phyloP scores from a whole-genome alignment of 2,113 vertebrate genomes.

The Hippocampus barbouri region DNA sequence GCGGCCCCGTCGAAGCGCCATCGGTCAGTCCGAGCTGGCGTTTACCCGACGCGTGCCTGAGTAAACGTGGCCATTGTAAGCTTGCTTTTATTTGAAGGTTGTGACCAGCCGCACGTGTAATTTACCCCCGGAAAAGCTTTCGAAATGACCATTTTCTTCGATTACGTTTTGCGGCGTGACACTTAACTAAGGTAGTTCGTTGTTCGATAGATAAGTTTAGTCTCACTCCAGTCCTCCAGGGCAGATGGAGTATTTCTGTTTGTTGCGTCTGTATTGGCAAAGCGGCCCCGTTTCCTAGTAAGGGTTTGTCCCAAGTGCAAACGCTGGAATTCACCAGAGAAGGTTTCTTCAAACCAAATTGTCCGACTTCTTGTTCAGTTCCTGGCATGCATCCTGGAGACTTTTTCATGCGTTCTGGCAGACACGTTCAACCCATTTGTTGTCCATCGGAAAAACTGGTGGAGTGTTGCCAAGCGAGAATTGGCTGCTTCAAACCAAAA shows the following conservation, averaged over 20 bases:
- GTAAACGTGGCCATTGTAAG: conserved; percentile 43
- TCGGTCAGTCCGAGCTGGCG: conserved; percentile 36
- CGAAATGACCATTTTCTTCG: not conserved
- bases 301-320: too few relatives aligned
- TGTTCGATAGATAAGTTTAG: not conserved
- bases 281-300: too few relatives aligned
- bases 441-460: too few relatives aligned
- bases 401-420: too few relatives aligned
- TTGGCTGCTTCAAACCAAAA: too few relatives aligned
- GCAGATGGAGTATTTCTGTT: not conserved
- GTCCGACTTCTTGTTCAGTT: too few relatives aligned
- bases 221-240: not conserved
- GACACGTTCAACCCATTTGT: too few relatives aligned
- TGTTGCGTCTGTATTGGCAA: not conserved
- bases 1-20: conserved; percentile 15
- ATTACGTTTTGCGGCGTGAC: not conserved
- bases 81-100: conserved; percentile 28
- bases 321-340: too few relatives aligned
- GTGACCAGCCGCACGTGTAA: conserved; percentile 8
- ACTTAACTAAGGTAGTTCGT: not conserved
- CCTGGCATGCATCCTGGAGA: too few relatives aligned
- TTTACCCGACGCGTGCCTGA: conserved; percentile 26
- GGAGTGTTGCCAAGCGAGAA: too few relatives aligned
- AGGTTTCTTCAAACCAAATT: too few relatives aligned
- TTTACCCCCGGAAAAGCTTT: not conserved